A percentile compares a stretch with the other conserved stretches of the same genome.
These are phyloP conservation scores for Nasua narica DNA, from an alignment of 2,797 vertebrate species.

Conservation along the genomic window DNA sequence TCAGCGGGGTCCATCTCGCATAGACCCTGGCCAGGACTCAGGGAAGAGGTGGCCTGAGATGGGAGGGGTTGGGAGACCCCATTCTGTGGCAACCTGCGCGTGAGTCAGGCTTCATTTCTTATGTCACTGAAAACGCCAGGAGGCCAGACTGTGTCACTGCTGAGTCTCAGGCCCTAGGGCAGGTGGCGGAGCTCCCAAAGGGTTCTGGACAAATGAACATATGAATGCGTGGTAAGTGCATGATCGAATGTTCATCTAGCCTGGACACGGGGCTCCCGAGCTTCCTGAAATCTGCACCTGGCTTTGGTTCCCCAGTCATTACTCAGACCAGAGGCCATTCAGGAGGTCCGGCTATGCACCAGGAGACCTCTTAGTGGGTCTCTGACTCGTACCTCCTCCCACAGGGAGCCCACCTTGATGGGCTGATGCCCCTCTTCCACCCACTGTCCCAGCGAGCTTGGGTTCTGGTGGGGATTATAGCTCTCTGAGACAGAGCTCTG, in stretches of 20 bases:
- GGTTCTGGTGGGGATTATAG: neutral
- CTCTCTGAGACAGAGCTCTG: neutral
- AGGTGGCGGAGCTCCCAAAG: no score
- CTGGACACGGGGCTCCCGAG: neutral
- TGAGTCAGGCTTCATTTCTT: neutral
- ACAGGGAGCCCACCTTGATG: no score
- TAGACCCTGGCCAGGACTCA: neutral
- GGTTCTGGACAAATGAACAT: neutral
- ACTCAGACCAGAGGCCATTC: neutral
- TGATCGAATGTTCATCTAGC: neutral
- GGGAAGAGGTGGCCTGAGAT: neutral
- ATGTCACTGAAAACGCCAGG: neutral
- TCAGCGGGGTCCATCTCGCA: neutral
- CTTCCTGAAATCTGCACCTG: neutral
- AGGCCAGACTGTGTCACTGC: neutral
- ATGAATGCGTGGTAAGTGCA: neutral
- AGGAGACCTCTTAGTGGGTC: neutral
- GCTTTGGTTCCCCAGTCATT: neutral
- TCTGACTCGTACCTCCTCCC: neutral
- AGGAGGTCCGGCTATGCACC: neutral
- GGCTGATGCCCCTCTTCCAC: neutral
- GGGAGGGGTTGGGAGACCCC: neutral
- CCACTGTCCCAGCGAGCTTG: rapidly evolving
- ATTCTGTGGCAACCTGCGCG: neutral
- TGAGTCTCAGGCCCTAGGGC: neutral